Evolutionary conservation across 1,140 invertebrate genomes (phyloP), one percentile per base, ranked within the genome.

Genomic region (Leptestheria dahalacensis): DNA sequence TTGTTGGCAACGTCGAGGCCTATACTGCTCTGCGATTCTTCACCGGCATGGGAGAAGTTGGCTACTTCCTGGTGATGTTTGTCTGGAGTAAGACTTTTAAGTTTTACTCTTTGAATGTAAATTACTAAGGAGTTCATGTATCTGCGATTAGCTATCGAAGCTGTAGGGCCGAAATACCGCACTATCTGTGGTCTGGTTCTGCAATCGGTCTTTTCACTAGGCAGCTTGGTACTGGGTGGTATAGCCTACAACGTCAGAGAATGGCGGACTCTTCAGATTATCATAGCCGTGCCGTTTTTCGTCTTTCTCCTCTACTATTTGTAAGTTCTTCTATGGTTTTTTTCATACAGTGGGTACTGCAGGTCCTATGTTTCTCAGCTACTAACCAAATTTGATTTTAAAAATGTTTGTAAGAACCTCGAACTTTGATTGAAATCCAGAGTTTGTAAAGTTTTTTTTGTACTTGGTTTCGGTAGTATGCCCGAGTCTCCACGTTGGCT

Each of bases 401-500:
- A 59, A 23, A 15, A 29, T 62, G 20, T 33, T 26, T 21, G 28
- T 46, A 41, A 57, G 4, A 15, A 52, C 24, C 10, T 46, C n/a
- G 15, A 12, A 48, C 18, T 23, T 48, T 56, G 3, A 9, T n/a
- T 18, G 26, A 3, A 41, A 56, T 1, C 20, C 2, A 18, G 23
- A 1, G 20, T 9, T 56, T 2, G n/a, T n/a, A n/a, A n/a, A 9
- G 12, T 56, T 25, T 3, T 18, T 28, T 28, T 23, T 52, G 3
- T 52, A 23, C 50, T 1, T 1, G 50, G 11, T 2, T 52, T 52
- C 50, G 12, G 6, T 56, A 46, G 23, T 2, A 2, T 52, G 28
- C 73, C 74, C 2, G 73, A 75, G 60, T 75, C 74, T n/a, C 65
- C 73, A 3, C 64, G 73, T 9, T 75, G 73, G 72, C 63, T 75